Conservation (phyloP, 2,888 invertebrate species). For the Ommatoiulus sabulosus region DNA sequence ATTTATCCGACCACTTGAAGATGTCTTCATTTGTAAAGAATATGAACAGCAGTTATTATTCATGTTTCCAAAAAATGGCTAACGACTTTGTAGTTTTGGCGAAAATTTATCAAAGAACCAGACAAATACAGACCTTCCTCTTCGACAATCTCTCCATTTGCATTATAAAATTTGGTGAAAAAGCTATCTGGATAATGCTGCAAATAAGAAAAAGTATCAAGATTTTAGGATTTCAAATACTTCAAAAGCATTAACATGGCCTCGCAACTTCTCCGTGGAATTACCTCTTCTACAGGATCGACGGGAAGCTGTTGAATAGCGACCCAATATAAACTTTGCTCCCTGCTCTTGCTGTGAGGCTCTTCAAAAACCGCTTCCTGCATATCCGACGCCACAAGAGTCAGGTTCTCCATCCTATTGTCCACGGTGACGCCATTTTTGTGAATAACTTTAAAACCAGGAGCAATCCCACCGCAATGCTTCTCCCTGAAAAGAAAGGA, state of each 20-base stretch:
- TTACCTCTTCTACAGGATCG: constrained; percentile 67
- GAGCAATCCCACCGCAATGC: constrained; percentile 70
- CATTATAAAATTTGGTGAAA: constrained; percentile 66
- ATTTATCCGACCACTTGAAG: too few species aligned
- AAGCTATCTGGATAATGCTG: constrained; percentile 66
- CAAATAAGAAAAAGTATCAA: constrained; percentile 58
- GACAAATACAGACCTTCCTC: constrained; percentile 64
- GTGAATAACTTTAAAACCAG: constrained; percentile 69
- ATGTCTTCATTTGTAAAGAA: too few species aligned
- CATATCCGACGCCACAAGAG: constrained; percentile 63
- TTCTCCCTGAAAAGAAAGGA: constrained; percentile 67
- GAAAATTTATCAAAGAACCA: too few species aligned
- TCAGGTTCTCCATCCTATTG: constrained; percentile 70
- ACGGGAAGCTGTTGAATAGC: constrained; percentile 70
- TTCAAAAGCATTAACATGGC: neutral
- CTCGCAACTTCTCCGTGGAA: neutral
- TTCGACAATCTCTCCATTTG: constrained; percentile 67
- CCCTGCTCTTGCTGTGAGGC: constrained; percentile 66
- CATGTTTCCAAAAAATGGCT: too few species aligned
- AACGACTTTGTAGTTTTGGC: too few species aligned
- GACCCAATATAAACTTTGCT: constrained; percentile 70
- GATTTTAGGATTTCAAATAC: neutral
- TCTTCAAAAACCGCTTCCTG: constrained; percentile 61
- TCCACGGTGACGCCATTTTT: constrained; percentile 71
- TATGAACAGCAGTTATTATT: too few species aligned